Evolutionary conservation across 2,797 vertebrate genomes (phyloP).

Genomic region (Heterohyrax brucei): DNA sequence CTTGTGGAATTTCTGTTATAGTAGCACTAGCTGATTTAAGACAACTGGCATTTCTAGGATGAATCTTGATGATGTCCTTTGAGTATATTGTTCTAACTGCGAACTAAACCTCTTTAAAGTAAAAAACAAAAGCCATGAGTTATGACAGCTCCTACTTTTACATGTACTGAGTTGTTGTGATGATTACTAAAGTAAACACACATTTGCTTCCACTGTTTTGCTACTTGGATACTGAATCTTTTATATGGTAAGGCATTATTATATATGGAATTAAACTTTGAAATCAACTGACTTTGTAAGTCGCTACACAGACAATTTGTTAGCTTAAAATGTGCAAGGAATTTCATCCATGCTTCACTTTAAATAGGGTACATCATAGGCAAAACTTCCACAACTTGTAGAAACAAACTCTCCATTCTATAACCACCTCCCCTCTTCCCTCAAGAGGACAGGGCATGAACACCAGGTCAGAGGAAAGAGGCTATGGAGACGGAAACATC

Average conservation of each 20-base stretch:
- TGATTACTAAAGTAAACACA: background rate
- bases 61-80: background rate
- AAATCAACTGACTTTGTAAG: slow-evolving; percentile 61
- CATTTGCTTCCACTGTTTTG: slow-evolving; percentile 54
- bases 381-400: background rate
- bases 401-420: slow-evolving; percentile 18
- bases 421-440: background rate
- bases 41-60: background rate
- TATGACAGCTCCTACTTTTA: background rate
- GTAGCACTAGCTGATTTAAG: too few species aligned
- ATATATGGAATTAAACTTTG: slow-evolving; percentile 4
- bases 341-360: background rate
- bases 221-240: slow-evolving; percentile 8
- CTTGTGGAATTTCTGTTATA: too few species aligned
- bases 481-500: slow-evolving; percentile 62
- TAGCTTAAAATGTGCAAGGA: background rate
- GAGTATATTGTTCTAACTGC: background rate
- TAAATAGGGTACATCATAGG: background rate
- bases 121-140: background rate
- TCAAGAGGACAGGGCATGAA: slow-evolving; percentile 55
- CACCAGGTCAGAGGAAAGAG: slow-evolving; percentile 41
- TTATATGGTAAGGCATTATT: background rate
- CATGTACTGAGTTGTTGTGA: background rate
- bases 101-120: background rate
- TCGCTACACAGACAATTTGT: background rate